Evolutionary conservation across 2,797 vertebrate genomes (phyloP).

Genomic region (Acrossocheilus wenchowensis): DNA sequence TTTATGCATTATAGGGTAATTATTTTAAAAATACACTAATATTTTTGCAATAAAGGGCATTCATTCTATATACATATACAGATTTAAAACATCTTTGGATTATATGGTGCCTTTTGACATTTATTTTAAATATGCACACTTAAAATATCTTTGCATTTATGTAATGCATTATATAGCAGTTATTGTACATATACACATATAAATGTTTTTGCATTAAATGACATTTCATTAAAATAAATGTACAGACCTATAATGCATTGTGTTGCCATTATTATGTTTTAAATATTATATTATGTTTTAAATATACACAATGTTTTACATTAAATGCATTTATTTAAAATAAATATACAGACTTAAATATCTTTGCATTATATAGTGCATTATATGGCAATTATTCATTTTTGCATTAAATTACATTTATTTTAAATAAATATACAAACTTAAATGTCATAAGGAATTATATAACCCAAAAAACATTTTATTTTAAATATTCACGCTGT

Average conservation of each 20-base stretch:
- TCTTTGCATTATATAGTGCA: slow-evolving; percentile 6
- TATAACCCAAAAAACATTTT: background rate
- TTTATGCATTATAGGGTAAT: background rate
- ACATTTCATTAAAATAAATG: background rate
- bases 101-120: background rate
- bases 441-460: background rate
- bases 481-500: background rate
- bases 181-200: background rate
- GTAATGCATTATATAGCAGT: background rate
- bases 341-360: background rate
- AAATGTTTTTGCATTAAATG: background rate
- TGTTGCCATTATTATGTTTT: background rate
- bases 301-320: background rate
- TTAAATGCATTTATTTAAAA: background rate
- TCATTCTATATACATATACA: background rate
- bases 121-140: background rate
- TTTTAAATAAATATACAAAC: background rate
- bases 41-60: background rate
- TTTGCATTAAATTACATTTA: background rate
- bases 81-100: background rate
- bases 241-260: background rate
- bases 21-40: background rate
- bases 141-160: background rate
- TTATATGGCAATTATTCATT: slow-evolving; percentile 1
- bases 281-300: background rate